Base-by-base conservation (phyloP, 2,888 invertebrate genomes). In the Acholoe squamosa region DNA sequence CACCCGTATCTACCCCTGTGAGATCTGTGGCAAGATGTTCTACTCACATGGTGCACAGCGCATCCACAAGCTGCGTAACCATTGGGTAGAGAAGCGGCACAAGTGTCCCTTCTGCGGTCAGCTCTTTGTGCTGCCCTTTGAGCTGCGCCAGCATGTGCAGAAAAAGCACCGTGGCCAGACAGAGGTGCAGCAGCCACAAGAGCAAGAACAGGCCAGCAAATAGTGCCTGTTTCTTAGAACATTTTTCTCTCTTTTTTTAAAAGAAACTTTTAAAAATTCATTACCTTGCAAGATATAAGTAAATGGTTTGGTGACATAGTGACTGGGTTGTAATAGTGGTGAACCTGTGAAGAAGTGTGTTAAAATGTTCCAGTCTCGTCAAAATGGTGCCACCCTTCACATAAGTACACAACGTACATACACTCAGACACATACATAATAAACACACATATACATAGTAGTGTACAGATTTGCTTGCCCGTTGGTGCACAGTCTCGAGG, bases 1-100 rank as follows among this genome's bases (percentile, higher is more conserved):
- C 25, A 92, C 93, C 0, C 91, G 93, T 33, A 92, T 93, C 33
- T 93, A 93, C 90, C 93, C 93, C n/a, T 93, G 93, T 80, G 93
- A 93, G 90, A 76, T 92, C 33, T 93, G 93, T 76, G 92, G 93
- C 88, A 91, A 91, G 54, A 91, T 93, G 89, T 93, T 92, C 90
- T 93, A 93, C 89, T 93, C 92, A 1, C 92, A 93, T 7, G 93
- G 93, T 12, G 93, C 93, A 0, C 90, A 92, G 90, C 92, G 93
- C 90, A 93, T 93, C 34, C 93, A 93, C 92, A 93, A 93, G 89
- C 90, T 93, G 89, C 92, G 93, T 52, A 92, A 93, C 91, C 93
- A 93, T 90, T 93, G 93, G 93, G 92, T 92, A 22, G 93, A 92
- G 43, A 92, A 92, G 90, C 92, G 92, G 56, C 93, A 93, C 91